A percentile compares a stretch with the other conserved stretches of the same genome.
Conservation (phyloP, 2,113 vertebrate genomes). For the Cyanoderma ruficeps region DNA sequence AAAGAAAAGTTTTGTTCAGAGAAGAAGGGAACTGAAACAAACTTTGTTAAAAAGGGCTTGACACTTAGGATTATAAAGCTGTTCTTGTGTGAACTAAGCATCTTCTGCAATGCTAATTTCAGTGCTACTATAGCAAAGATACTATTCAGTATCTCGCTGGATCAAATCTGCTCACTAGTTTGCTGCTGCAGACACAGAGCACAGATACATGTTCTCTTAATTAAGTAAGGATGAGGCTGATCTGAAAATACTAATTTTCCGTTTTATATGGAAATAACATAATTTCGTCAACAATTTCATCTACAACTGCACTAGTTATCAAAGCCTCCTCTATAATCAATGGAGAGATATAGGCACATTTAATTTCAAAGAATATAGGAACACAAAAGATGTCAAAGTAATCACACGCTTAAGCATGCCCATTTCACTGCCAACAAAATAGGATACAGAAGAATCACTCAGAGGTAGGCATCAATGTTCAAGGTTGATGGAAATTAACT, state of each 20-base stretch:
- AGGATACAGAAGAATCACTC: background rate
- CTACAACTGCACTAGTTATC: background rate
- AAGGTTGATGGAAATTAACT: background rate
- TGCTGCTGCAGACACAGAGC: background rate
- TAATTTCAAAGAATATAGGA: background rate
- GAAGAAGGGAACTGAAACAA: background rate
- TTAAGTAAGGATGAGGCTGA: background rate
- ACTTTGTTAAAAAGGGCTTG: background rate
- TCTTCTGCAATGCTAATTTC: background rate
- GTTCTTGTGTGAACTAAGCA: background rate
- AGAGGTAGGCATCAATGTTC: background rate
- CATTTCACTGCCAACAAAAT: background rate
- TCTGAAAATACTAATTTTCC: background rate
- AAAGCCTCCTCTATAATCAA: background rate
- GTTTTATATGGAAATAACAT: background rate
- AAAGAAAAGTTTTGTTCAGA: conserved; percentile 3
- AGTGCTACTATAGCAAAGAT: background rate
- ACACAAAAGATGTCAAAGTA: background rate
- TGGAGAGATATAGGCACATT: fast-evolving
- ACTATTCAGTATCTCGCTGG: background rate
- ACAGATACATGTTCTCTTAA: background rate
- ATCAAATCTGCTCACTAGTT: background rate
- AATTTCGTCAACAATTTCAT: background rate
- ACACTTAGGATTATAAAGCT: background rate
- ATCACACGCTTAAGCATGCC: background rate